These are phyloP conservation scores for Petrolisthes manimaculis DNA, from an alignment of 2,888 invertebrate species.

Conservation along the genomic window DNA sequence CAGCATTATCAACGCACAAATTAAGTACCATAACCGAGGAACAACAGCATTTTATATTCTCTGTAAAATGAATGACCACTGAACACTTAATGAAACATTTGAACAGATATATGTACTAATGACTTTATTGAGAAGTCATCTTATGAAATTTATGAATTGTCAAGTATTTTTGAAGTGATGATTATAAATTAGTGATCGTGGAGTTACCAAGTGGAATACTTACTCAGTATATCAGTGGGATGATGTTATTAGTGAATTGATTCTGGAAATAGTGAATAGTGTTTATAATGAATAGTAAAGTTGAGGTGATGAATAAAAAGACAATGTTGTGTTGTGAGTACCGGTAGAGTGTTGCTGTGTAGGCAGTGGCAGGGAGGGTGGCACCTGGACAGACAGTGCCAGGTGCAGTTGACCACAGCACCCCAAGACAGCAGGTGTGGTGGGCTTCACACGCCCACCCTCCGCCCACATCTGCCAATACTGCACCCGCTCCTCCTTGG, in stretches of 20 bases:
- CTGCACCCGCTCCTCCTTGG: slow-evolving; percentile 10
- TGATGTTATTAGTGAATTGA: neutral
- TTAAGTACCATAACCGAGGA: no score
- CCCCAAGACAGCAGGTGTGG: slow-evolving; percentile 19
- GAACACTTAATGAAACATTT: no score
- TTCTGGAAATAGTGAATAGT: neutral
- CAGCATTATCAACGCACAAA: no score
- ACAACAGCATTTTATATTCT: no score
- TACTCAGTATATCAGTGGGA: neutral
- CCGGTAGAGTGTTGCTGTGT: neutral
- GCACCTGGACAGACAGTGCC: slow-evolving; percentile 8
- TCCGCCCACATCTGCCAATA: neutral
- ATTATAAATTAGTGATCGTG: no score
- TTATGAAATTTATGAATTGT: no score
- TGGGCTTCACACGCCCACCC: slow-evolving; percentile 52
- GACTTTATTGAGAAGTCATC: no score
- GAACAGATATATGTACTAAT: no score
- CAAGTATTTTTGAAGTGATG: no score
- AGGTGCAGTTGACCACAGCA: slow-evolving; percentile 2
- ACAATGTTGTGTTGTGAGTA: neutral
- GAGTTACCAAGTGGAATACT: neutral
- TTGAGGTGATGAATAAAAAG: neutral
- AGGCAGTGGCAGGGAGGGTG: slow-evolving; percentile 15
- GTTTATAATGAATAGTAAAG: neutral
- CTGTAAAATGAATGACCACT: no score